A percentile compares a stretch with the other conserved stretches of the same genome.
Conservation (phyloP, 2,797 vertebrate genomes). For the Taeniopygia guttata region DNA sequence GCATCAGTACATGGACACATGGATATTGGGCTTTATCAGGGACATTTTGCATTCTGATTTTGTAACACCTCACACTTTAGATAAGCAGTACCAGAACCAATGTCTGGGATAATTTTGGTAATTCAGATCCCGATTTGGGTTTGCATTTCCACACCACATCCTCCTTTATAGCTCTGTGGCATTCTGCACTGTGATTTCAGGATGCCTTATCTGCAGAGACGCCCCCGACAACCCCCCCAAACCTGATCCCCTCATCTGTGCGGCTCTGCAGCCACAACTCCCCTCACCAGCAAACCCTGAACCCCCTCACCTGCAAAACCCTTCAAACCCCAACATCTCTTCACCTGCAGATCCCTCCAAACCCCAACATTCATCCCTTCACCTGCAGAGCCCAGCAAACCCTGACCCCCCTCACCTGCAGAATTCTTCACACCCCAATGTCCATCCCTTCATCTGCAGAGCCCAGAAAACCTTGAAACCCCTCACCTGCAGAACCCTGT, state of each 20-base stretch:
- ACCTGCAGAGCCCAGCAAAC: fast-evolving
- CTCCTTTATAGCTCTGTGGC: fast-evolving
- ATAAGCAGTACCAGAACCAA: neutral
- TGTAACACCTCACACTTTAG: fast-evolving
- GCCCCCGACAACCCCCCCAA: fast-evolving
- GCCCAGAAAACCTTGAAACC: fast-evolving
- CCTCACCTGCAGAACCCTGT: too few relatives aligned
- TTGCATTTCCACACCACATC: neutral
- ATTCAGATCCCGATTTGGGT: neutral
- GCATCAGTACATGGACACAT: fast-evolving
- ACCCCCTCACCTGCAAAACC: neutral
- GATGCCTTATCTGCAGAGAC: fast-evolving
- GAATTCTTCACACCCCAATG: too few relatives aligned
- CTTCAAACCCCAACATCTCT: neutral
- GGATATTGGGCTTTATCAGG: fast-evolving
- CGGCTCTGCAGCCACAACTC: neutral
- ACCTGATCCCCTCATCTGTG: too few relatives aligned
- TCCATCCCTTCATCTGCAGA: neutral
- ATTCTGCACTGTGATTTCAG: fast-evolving
- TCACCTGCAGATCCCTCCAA: neutral
- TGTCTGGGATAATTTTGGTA: neutral
- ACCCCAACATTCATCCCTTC: fast-evolving
- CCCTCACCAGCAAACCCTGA: neutral
- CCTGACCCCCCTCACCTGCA: fast-evolving
- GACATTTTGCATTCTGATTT: neutral